These are phyloP conservation scores for Sinodicranocentrus sp. DNA, from an alignment of 2,888 invertebrate genomes.

Conservation along the genomic window DNA sequence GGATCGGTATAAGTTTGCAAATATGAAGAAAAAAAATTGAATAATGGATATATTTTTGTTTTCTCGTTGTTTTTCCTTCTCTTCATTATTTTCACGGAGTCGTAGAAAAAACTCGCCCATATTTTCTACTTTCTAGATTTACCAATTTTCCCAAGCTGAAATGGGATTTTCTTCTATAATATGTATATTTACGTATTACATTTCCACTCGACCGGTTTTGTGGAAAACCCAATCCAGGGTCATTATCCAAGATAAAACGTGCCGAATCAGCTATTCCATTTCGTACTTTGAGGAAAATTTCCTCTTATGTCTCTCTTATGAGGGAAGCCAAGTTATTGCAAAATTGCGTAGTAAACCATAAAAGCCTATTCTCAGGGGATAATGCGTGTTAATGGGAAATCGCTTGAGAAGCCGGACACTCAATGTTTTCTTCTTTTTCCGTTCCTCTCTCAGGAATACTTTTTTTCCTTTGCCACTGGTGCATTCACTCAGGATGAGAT, in stretches of 20 bases:
- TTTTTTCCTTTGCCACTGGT: background rate
- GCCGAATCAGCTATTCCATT: constrained; percentile 60
- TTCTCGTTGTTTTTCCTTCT: no score
- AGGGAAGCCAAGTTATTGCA: constrained; percentile 30
- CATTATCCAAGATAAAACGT: constrained; percentile 57
- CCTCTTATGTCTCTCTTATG: constrained; percentile 20
- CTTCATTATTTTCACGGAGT: no score
- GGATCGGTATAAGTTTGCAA: no score
- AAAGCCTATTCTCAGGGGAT: constrained; percentile 57
- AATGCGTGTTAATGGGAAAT: constrained; percentile 66
- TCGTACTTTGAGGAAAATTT: no score
- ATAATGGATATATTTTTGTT: no score
- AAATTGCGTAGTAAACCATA: constrained; percentile 58
- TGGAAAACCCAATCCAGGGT: constrained; percentile 6
- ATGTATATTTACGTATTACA: background rate
- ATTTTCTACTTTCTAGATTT: background rate
- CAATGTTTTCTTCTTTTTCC: constrained; percentile 23
- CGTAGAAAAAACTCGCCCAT: no score
- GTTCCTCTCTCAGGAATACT: background rate
- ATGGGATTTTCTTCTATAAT: background rate
- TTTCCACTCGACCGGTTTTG: background rate
- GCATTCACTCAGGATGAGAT: background rate
- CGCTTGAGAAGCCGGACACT: constrained; percentile 42
- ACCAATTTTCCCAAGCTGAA: background rate
- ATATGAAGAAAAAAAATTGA: no score